Evolutionary conservation across 2,113 vertebrate species (phyloP).

Genomic region (Cromileptes altivelis): DNA sequence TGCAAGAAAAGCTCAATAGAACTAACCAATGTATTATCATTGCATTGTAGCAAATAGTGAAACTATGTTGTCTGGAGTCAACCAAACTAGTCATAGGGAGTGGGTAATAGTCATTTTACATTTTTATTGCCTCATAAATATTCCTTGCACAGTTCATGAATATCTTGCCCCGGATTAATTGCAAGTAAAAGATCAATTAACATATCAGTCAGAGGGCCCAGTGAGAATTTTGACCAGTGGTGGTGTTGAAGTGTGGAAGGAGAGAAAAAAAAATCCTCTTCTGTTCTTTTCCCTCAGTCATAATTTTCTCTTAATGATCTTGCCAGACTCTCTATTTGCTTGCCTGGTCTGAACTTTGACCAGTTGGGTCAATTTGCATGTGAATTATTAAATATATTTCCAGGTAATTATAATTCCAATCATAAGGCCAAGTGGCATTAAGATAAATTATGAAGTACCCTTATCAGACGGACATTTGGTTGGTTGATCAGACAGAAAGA

Average conservation of each 20-base stretch:
- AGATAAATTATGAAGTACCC: conserved; percentile 6
- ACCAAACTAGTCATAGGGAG: conserved; percentile 17
- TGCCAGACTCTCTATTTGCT: conserved; percentile 57
- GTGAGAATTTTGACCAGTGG: conserved; percentile 62
- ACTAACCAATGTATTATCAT: conserved; percentile 18
- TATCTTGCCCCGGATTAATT: conserved; percentile 79
- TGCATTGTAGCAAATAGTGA: conserved; percentile 30
- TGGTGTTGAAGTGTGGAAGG: background rate
- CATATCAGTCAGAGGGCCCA: conserved; percentile 73
- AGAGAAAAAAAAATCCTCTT: background rate
- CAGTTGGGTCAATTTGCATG: conserved; percentile 59
- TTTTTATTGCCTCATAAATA: conserved; percentile 83
- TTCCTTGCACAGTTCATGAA: conserved; percentile 77
- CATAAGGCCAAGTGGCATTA: conserved; percentile 17
- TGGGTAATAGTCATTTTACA: conserved; percentile 70
- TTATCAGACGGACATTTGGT: conserved; percentile 19
- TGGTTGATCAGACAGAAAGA: conserved; percentile 1
- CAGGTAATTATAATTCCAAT: conserved; percentile 49
- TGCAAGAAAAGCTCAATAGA: conserved; percentile 6
- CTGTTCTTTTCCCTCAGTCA: conserved; percentile 45
- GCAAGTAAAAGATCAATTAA: conserved; percentile 84
- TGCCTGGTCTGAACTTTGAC: conserved; percentile 66
- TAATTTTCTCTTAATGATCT: conserved; percentile 59
- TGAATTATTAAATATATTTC: conserved; percentile 73
- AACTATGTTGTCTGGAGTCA: conserved; percentile 2